A percentile compares a stretch with the other conserved stretches of the same genome.
Evolutionary conservation across 2,888 invertebrate genomes (phyloP).

Genomic region (Scaptomyza tumidula): DNA sequence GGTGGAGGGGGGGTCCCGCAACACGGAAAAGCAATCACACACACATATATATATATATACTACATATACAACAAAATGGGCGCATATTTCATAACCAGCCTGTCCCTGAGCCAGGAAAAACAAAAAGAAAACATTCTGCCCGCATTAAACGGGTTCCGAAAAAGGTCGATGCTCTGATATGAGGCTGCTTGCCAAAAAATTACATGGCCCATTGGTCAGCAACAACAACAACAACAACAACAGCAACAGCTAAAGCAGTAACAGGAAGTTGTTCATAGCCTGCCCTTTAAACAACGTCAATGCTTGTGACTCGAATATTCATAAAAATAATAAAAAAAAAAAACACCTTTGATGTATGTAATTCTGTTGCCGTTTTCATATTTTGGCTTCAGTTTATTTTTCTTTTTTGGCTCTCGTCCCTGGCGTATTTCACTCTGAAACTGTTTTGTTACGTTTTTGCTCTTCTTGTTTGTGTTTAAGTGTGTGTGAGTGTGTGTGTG

Average conservation of each 20-base stretch:
- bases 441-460: constrained; percentile 29
- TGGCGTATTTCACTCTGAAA: constrained; percentile 45
- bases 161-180: constrained; percentile 69
- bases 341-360: constrained; percentile 76
- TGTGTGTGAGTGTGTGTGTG: constrained; percentile 32
- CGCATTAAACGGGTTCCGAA: constrained; percentile 28
- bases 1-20: constrained; percentile 2
- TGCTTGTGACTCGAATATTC: constrained; percentile 58
- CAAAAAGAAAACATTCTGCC: constrained; percentile 1
- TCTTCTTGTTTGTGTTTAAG: constrained; percentile 25
- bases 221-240: constrained; percentile 35
- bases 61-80: constrained; percentile 41
- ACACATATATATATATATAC: constrained; percentile 35
- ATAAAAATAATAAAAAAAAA: constrained; percentile 56
- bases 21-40: constrained; percentile 75
- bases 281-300: constrained; percentile 49
- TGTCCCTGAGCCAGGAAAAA: constrained; percentile 9
- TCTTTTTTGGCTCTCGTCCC: constrained; percentile 46
- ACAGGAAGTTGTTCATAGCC: constrained; percentile 22
- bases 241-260: constrained; percentile 13
- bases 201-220: constrained; percentile 78
- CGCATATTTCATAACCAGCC: constrained; percentile 60
- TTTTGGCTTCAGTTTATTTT: constrained; percentile 27
- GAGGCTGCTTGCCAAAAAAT: constrained; percentile 76
- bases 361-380: constrained; percentile 72